A percentile compares a stretch with the other conserved stretches of the same genome.
These are phyloP conservation scores for Lophius americanus DNA, from an alignment of 2,797 vertebrate species.

Conservation along the genomic window DNA sequence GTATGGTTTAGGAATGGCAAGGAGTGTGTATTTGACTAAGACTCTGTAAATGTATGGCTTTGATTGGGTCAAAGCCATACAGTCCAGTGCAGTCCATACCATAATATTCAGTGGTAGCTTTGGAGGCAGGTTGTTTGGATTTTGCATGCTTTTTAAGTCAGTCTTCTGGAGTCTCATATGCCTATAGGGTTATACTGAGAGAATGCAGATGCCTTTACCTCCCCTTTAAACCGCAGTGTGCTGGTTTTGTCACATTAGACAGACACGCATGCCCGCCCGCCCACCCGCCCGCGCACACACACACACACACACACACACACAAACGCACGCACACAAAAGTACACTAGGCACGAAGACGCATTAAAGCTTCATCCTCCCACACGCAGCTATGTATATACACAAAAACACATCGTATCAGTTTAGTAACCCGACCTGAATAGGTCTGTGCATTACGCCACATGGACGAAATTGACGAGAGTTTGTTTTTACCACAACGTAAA, in stretches of 20 bases:
- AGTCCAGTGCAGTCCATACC: neutral
- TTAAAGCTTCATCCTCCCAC: slow-evolving; percentile 46
- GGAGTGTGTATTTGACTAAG: neutral
- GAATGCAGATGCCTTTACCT: slow-evolving; percentile 36
- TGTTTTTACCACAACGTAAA: slow-evolving; percentile 49
- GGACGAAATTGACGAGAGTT: slow-evolving; percentile 41
- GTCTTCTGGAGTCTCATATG: neutral
- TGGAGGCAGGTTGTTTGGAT: slow-evolving; percentile 16
- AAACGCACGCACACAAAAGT: slow-evolving; percentile 12
- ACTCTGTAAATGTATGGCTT: neutral
- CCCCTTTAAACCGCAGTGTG: slow-evolving; percentile 56
- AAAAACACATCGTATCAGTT: slow-evolving; percentile 36
- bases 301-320: slow-evolving; percentile 26
- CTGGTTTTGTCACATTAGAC: slow-evolving; percentile 62
- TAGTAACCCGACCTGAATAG: slow-evolving; percentile 27
- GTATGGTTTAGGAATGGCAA: too few relatives aligned
- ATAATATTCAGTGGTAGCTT: neutral
- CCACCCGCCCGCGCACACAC: neutral
- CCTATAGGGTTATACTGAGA: slow-evolving; percentile 37
- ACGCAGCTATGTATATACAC: slow-evolving; percentile 19
- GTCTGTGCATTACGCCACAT: slow-evolving; percentile 39
- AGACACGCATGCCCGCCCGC: slow-evolving; percentile 7
- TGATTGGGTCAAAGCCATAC: neutral
- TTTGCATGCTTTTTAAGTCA: slow-evolving; percentile 6
- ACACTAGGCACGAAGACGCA: slow-evolving; percentile 30